phyloP scores from a whole-genome alignment of 2,888 invertebrate species.

The Andrena hattorfiana region DNA sequence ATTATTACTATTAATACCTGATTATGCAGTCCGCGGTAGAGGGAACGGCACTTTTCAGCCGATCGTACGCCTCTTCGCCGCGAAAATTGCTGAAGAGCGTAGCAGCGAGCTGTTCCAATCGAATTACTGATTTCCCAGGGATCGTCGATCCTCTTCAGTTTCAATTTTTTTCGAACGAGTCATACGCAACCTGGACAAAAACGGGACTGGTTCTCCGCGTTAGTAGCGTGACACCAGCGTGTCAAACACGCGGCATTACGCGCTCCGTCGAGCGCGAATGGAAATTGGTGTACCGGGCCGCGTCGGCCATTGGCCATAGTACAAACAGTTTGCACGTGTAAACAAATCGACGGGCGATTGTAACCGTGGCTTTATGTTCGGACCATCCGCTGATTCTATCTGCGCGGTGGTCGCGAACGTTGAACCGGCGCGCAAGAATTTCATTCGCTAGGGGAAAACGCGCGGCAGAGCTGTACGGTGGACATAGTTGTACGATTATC shows the following conservation, averaged over 20 bases:
- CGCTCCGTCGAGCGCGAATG: constrained; percentile 45
- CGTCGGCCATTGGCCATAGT: constrained; percentile 24
- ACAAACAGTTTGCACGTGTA: constrained; percentile 53
- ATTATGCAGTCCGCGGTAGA: too few species aligned
- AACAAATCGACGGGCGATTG: constrained; percentile 55
- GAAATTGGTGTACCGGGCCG: constrained; percentile 38
- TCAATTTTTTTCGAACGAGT: not conserved
- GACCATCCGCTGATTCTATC: constrained; percentile 43
- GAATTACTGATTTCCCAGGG: not conserved
- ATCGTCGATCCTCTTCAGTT: not conserved
- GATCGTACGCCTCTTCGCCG: not conserved
- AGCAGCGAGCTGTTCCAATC: not conserved
- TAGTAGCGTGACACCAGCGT: constrained; percentile 15
- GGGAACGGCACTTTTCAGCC: not conserved
- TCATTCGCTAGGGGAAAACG: constrained; percentile 19
- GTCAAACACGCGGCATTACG: constrained; percentile 54
- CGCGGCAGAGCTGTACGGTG: not conserved
- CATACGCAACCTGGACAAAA: not conserved
- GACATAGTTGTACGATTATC: not conserved
- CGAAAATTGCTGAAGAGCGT: not conserved
- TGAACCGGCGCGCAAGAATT: constrained; percentile 32
- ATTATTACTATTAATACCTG: too few species aligned
- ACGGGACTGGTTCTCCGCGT: not conserved
- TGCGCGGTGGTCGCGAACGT: constrained; percentile 6
- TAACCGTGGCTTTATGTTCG: constrained; percentile 50